A percentile compares a stretch with the other conserved stretches of the same genome.
phyloP scores from a whole-genome alignment of 1,140 invertebrate species.

The Bombus affinis region DNA sequence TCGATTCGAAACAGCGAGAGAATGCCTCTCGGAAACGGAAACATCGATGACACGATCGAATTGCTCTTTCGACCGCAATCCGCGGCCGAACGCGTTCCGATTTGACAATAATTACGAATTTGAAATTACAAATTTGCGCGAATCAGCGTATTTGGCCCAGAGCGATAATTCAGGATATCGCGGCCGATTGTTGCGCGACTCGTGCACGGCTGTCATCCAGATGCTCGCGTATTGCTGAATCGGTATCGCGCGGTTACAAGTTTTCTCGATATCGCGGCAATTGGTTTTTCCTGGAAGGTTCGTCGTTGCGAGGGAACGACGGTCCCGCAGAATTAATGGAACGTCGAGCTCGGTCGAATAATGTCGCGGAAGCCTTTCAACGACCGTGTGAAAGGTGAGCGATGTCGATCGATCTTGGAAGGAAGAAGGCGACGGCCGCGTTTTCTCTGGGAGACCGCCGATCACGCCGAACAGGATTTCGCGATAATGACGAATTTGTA shows the following conservation, averaged over 20 bases:
- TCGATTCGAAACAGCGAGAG: neutral
- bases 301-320: neutral
- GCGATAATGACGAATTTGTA: constrained; percentile 71
- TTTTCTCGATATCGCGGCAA: neutral
- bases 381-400: constrained; percentile 18
- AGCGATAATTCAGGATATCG: constrained; percentile 50
- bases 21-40: neutral
- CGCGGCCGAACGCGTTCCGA: constrained; percentile 16
- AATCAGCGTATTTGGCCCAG: constrained; percentile 43
- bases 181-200: constrained; percentile 32
- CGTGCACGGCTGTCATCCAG: neutral
- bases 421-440: neutral
- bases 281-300: constrained; percentile 34
- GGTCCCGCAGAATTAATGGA: constrained; percentile 18
- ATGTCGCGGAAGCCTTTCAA: constrained; percentile 24
- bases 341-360: constrained; percentile 35
- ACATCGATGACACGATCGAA: constrained; percentile 34
- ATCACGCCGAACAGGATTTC: constrained; percentile 41
- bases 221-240: constrained; percentile 10
- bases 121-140: constrained; percentile 49
- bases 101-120: constrained; percentile 61
- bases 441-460: neutral
- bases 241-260: constrained; percentile 10
- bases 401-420: constrained; percentile 30
- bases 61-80: constrained; percentile 30